Base-by-base conservation (phyloP, 2,888 invertebrate species). In the Penaeus monodon region DNA sequence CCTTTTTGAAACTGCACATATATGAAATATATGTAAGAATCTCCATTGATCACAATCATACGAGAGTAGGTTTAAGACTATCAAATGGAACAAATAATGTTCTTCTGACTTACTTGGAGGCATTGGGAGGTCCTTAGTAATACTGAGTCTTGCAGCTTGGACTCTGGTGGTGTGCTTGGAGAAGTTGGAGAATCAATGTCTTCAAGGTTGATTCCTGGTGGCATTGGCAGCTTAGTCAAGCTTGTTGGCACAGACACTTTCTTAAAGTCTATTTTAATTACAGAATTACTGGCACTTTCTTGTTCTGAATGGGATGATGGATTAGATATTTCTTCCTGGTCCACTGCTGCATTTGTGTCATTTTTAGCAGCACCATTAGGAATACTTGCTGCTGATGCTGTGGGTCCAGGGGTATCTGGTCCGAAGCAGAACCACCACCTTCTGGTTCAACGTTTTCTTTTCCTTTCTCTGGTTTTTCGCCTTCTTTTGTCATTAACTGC, bases 51-150 rank as follows among this genome's bases (percentile, higher is more conserved):
- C 49, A 49, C 14, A 49, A 1, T 49, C 1, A 70, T 29, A 70
- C 70, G 0, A 49, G 10, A 49, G 49, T 14, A 44, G 4, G 44
- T 4, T 44, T 44, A 7, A 44, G 44, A 44, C 44, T 44, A 49
- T 49, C 14, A 49, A 1, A 49, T 49, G 14, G 49, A n/a, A 49
- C 49, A 49, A 49, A 7, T 49, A 12, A 38, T 2, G 38, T 4
- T n/a, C n/a, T n/a, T n/a, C n/a, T n/a, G n/a, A n/a, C n/a, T n/a
- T n/a, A n/a, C n/a, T n/a, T n/a, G n/a, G 98, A 57, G 98, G 98
- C 96, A 98, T 96, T 0, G 98, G 98, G 89, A 98, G 93, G 93
- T 97, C 97, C 93, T 96, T 96, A 79, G 92, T 92, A 91, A 97
- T 96, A 85, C 88, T 90, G 38, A 84, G 84, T 33, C 88, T 84